Evolutionary conservation across 2,797 vertebrate genomes (phyloP).

Genomic region (Crypturellus tataupa): DNA sequence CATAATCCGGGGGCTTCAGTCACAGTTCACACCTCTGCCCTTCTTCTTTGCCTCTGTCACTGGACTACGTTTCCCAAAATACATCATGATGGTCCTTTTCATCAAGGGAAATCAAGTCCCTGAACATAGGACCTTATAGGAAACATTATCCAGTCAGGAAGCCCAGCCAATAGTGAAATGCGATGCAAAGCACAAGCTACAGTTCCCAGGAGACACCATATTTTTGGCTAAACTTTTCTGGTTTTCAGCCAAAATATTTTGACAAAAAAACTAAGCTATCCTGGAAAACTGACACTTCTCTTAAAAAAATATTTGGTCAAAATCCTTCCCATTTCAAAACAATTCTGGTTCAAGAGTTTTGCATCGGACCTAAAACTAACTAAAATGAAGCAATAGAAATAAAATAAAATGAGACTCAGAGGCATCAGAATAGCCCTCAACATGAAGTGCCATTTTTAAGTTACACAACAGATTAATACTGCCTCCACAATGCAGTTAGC

Average conservation of each 20-base stretch:
- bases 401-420: constrained; percentile 5
- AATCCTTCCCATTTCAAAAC: constrained; percentile 20
- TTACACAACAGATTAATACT: neutral
- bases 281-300: constrained; percentile 18
- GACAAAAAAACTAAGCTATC: constrained; percentile 39
- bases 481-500: neutral
- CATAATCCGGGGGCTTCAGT: neutral
- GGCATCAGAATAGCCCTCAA: neutral
- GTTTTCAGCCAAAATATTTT: constrained; percentile 65
- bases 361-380: neutral
- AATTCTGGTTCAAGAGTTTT: constrained; percentile 23
- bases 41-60: neutral
- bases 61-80: neutral
- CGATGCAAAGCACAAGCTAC: constrained; percentile 42
- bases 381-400: constrained; percentile 17
- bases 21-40: neutral
- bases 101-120: neutral
- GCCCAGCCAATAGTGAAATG: constrained; percentile 31
- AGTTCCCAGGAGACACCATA: constrained; percentile 62
- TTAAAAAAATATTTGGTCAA: constrained; percentile 26
- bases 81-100: neutral
- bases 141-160: neutral
- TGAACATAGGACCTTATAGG: neutral
- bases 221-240: constrained; percentile 59
- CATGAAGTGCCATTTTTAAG: neutral